Conservation (phyloP, 2,113 vertebrate species). For the Tachuris rubrigastra region DNA sequence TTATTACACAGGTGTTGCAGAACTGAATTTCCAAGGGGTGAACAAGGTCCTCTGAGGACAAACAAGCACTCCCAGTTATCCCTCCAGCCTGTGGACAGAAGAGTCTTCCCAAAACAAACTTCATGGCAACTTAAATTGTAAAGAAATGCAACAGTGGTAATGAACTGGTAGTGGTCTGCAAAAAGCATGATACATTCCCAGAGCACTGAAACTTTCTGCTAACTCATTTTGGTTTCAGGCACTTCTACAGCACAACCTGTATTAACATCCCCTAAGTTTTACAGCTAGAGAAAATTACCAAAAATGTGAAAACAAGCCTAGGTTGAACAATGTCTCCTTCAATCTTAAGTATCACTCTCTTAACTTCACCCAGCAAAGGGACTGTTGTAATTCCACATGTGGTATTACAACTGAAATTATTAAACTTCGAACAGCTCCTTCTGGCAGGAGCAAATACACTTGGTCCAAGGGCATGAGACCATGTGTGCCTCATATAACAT, state of each 20-base stretch:
- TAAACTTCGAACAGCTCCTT: not conserved
- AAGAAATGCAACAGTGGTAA: not conserved
- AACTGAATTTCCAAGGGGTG: not conserved
- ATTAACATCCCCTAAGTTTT: not conserved
- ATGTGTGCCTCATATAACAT: fast-evolving
- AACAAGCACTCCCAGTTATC: not conserved
- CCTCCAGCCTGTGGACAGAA: not conserved
- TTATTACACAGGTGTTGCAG: conserved; percentile 28
- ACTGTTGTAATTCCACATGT: not conserved
- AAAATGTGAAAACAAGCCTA: not conserved
- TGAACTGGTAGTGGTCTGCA: not conserved
- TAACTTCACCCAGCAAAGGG: not conserved
- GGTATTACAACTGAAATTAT: not conserved
- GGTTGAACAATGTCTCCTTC: not conserved
- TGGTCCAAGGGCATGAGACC: not conserved
- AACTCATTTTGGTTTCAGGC: not conserved
- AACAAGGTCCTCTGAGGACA: not conserved
- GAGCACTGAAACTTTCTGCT: not conserved
- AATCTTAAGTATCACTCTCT: not conserved
- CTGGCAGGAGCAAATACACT: not conserved
- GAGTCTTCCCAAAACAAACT: not conserved
- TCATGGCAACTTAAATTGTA: not conserved
- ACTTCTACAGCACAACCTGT: not conserved
- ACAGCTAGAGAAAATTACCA: not conserved
- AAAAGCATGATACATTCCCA: not conserved